A percentile compares a stretch with the other conserved stretches of the same genome.
Evolutionary conservation across 2,888 invertebrate species (phyloP).

Genomic region (Geotrupes spiniger): DNA sequence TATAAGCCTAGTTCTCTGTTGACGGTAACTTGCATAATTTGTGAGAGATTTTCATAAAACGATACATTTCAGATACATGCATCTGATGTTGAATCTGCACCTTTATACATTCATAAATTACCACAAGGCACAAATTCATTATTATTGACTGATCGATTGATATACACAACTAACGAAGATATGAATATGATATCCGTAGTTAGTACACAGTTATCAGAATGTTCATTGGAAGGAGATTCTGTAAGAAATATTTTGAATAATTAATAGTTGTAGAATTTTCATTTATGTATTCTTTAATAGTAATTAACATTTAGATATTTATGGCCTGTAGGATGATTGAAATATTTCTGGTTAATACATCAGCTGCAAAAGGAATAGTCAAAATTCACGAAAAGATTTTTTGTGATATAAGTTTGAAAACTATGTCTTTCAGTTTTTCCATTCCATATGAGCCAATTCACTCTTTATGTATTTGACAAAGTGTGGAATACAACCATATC

Average conservation of each 20-base stretch:
- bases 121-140: slow-evolving; percentile 60
- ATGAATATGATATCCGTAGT: slow-evolving; percentile 53
- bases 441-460: too few relatives aligned
- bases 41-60: slow-evolving; percentile 6
- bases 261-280: not conserved
- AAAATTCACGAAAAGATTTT: too few relatives aligned
- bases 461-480: too few relatives aligned
- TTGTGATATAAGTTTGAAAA: too few relatives aligned
- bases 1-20: slow-evolving; percentile 56
- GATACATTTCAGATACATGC: slow-evolving; percentile 59
- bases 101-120: slow-evolving; percentile 67
- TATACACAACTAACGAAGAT: slow-evolving; percentile 59
- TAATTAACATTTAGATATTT: slow-evolving; percentile 1
- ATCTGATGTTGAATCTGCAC: slow-evolving; percentile 63
- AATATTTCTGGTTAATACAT: too few relatives aligned
- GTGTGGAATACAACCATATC: too few relatives aligned
- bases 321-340: too few relatives aligned
- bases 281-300: slow-evolving; percentile 13
- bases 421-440: too few relatives aligned
- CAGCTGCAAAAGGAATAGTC: too few relatives aligned
- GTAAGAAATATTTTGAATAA: slow-evolving; percentile 41
- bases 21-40: slow-evolving; percentile 48
- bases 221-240: slow-evolving; percentile 52
- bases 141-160: slow-evolving; percentile 65
- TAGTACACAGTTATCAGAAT: slow-evolving; percentile 59